These are phyloP conservation scores for Chlorodrepanis virens DNA, from an alignment of 2,113 vertebrate genomes.

Conservation along the genomic window DNA sequence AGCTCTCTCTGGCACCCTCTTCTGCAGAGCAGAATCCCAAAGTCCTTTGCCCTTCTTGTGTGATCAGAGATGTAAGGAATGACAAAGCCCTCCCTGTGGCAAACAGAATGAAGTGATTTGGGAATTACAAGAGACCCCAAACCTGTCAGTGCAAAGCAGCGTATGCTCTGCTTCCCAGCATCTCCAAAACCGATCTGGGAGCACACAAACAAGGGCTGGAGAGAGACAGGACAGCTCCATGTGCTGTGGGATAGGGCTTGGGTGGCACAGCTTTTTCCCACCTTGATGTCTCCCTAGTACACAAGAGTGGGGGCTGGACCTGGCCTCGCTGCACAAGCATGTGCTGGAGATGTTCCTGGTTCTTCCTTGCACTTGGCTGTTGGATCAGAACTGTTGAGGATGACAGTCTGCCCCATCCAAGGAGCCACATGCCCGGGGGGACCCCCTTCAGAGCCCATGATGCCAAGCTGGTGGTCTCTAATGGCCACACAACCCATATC, in stretches of 20 bases:
- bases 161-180: not conserved
- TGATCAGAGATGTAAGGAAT: not conserved
- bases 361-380: not conserved
- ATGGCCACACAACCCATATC: not conserved
- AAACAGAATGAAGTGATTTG: not conserved
- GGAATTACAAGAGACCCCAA: not conserved
- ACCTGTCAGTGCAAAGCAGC: not conserved
- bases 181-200: not conserved
- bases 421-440: rapidly evolving
- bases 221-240: not conserved
- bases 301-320: not conserved
- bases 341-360: not conserved
- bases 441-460: not conserved
- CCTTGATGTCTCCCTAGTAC: not conserved
- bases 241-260: rapidly evolving
- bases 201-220: not conserved
- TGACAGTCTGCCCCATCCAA: not conserved
- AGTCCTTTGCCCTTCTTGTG: not conserved
- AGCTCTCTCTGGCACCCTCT: not conserved
- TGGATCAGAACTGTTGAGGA: not conserved
- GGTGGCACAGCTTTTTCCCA: not conserved
- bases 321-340: not conserved
- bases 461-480: not conserved
- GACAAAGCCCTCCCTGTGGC: not conserved
- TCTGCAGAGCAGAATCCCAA: not conserved